Base-by-base conservation (phyloP, 2,888 invertebrate genomes). In the Cecidostiba fungosa region DNA sequence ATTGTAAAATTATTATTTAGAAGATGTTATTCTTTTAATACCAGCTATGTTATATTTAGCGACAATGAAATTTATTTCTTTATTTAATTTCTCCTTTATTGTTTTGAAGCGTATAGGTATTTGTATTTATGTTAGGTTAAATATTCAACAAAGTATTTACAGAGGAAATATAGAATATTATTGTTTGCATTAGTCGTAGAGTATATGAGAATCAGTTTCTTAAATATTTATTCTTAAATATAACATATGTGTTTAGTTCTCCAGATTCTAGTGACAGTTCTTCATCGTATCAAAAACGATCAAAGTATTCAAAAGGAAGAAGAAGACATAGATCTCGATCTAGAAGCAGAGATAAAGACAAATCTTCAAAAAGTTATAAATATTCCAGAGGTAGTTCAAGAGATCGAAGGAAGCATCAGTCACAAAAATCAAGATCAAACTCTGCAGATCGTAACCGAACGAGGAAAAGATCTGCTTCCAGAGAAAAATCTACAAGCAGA, bases 401-500 rank as follows among this genome's bases (percentile, higher is more conserved):
- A 84, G 92, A 92, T n/a, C 88, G 90, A 84, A 91, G 92, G 26
- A 92, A 89, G 26, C 89, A 90, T 26, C 89, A 90, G 73, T 90
- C 90, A 0, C 90, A 89, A 47, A 89, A 88, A 77, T 91, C 91
- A 0, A 91, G 89, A 86, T 92, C 93, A 10, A 87, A 88, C 36
- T 92, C 93, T 5, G 89, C 91, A 1, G 92, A 91, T 77, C 89
- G 84, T 16, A 90, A 89, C 50, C 89, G 89, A 32, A 89, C 89
- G 81, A 91, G 89, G 82, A 87, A 62, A 76, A 90, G 91, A 87
- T 93, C 93, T 5, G 85, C 85, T 62, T 92, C 93, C 0, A 90
- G 91, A 84, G 93, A 93, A 70, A 92, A 92, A 73, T 93, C 93
- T 2, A 90, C 91, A 4, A 92, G 92, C 81, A 89, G 92, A 86